A percentile compares a stretch with the other conserved stretches of the same genome.
phyloP scores from a whole-genome alignment of 2,888 invertebrate genomes.

The Patella ulyssiponensis region DNA sequence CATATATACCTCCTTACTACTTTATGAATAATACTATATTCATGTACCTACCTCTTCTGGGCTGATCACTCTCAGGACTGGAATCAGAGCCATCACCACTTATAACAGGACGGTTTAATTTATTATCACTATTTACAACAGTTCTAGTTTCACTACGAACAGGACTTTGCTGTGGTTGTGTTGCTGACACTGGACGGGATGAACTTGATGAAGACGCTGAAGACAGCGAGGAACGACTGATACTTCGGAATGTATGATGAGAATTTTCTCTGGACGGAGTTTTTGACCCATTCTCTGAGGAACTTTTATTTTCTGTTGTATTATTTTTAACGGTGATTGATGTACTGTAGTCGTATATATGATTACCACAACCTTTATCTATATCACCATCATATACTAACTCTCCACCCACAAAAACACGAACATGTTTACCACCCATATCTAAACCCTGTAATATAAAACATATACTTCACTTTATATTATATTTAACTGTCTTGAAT shows the following conservation, averaged over 20 bases:
- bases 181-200: constrained; percentile 44
- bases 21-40: background rate
- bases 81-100: constrained; percentile 44
- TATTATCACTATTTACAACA: constrained; percentile 40
- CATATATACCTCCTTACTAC: background rate
- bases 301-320: constrained; percentile 19
- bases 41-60: background rate
- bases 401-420: constrained; percentile 58
- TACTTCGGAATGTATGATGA: constrained; percentile 52
- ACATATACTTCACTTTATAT: too few relatives aligned
- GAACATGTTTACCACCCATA: constrained; percentile 63
- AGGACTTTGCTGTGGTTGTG: constrained; percentile 37
- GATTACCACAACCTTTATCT: constrained; percentile 72
- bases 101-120: constrained; percentile 34
- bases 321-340: constrained; percentile 44
- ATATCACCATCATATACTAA: constrained; percentile 65
- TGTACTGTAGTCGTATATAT: constrained; percentile 70
- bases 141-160: constrained; percentile 54
- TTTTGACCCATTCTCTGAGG: constrained; percentile 28
- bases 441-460: constrained; percentile 61
- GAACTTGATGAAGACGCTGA: constrained; percentile 51
- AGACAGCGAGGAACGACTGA: constrained; percentile 54
- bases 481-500: too few relatives aligned
- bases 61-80: constrained; percentile 43
- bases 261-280: constrained; percentile 35